Evolutionary conservation across 2,113 vertebrate genomes (phyloP).

Genomic region (Danionella cerebrum): DNA sequence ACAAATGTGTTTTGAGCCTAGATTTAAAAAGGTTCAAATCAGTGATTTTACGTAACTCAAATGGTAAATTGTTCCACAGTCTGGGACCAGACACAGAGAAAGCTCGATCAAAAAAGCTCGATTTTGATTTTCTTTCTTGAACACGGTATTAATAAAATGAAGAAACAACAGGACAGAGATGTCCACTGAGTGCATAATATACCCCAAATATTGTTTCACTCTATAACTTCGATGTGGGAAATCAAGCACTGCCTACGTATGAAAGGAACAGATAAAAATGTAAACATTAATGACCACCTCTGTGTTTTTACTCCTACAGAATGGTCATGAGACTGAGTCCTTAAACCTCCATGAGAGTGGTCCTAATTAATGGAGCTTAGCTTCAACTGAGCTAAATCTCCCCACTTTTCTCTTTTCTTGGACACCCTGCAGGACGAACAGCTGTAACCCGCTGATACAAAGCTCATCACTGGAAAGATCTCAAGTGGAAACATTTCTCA

Average conservation of each 20-base stretch:
- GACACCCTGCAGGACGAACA: slow-evolving; percentile 52
- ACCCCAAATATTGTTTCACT: background rate
- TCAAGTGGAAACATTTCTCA: slow-evolving; percentile 49
- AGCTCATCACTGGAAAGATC: slow-evolving; percentile 47
- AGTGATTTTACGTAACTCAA: no score
- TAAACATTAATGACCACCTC: slow-evolving; percentile 44
- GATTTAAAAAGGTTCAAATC: no score
- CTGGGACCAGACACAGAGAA: no score
- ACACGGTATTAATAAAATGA: slow-evolving; percentile 23
- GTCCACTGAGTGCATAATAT: background rate
- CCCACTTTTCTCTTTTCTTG: slow-evolving; percentile 53
- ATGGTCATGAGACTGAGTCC: slow-evolving; percentile 17
- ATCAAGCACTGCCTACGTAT: slow-evolving; percentile 45
- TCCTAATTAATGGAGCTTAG: slow-evolving; percentile 60
- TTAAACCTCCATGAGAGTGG: slow-evolving; percentile 48
- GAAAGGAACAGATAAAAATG: slow-evolving; percentile 36
- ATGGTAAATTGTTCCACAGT: no score
- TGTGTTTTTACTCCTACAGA: slow-evolving; percentile 38
- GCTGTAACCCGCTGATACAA: slow-evolving; percentile 55
- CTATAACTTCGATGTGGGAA: slow-evolving; percentile 18
- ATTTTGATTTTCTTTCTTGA: background rate
- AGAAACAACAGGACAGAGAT: slow-evolving; percentile 9
- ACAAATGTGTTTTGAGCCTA: no score
- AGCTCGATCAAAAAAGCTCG: no score
- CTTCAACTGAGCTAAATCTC: slow-evolving; percentile 36